These are phyloP conservation scores for Parnassius glacialis DNA, from an alignment of 2,888 invertebrate species.

Conservation along the genomic window DNA sequence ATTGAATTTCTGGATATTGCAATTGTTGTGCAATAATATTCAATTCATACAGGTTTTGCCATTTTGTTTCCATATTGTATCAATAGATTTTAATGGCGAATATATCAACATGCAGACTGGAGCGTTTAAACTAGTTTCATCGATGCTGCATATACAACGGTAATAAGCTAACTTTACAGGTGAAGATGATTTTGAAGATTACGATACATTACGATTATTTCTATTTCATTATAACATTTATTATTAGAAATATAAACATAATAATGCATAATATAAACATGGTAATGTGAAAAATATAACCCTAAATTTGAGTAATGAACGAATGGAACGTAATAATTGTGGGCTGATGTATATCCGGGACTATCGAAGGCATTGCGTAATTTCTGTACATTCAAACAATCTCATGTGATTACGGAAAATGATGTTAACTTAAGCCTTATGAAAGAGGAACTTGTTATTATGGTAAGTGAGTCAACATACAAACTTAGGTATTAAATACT, in stretches of 20 bases:
- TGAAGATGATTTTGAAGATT: not conserved
- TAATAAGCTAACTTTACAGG: constrained; percentile 1
- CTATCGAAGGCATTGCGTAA: not conserved
- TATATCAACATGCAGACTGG: not conserved
- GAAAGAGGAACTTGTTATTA: not conserved
- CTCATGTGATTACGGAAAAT: no score
- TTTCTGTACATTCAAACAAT: not conserved
- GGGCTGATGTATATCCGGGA: constrained; percentile 45
- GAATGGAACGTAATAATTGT: constrained; percentile 25
- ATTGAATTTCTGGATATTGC: constrained; percentile 27
- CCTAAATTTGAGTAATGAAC: no score
- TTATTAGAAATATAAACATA: no score
- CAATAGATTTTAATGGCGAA: not conserved
- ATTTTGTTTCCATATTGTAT: not conserved
- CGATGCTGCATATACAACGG: not conserved
- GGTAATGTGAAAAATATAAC: not conserved
- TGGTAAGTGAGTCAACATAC: constrained; percentile 29
- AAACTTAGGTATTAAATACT: no score
- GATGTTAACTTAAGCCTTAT: no score
- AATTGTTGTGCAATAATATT: constrained; percentile 43
- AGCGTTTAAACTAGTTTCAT: not conserved
- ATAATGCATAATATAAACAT: not conserved
- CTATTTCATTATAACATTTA: not conserved
- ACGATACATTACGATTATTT: not conserved
- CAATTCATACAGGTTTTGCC: constrained; percentile 42